phyloP scores from a whole-genome alignment of 1,140 invertebrate species.

The Aricia agestis region DNA sequence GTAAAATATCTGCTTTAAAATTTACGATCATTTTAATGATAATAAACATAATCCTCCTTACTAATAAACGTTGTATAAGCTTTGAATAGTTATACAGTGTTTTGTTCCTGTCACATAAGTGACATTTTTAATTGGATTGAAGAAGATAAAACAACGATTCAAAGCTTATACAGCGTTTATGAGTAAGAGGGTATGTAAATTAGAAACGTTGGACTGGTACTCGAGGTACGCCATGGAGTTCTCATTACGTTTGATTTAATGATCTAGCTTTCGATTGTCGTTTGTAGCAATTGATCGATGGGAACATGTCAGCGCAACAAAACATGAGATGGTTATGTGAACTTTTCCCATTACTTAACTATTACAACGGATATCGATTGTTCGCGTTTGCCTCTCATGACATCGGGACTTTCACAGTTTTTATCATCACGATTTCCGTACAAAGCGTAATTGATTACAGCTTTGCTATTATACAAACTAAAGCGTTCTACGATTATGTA shows the following conservation, averaged over 20 bases:
- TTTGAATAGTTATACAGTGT: too few relatives aligned
- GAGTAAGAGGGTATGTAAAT: too few relatives aligned
- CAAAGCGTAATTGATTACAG: conserved; percentile 12
- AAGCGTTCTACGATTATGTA: conserved; percentile 9
- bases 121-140: too few relatives aligned
- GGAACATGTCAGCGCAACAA: conserved; percentile 46
- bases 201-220: not conserved
- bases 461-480: conserved; percentile 6
- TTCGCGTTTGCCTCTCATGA: conserved; percentile 41
- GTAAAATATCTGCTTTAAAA: not conserved
- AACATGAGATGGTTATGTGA: conserved; percentile 48
- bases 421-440: conserved; percentile 34
- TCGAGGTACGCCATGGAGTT: not conserved
- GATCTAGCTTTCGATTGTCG: conserved; percentile 39
- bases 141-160: too few relatives aligned
- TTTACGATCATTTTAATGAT: not conserved
- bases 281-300: conserved; percentile 40
- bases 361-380: conserved; percentile 67
- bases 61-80: too few relatives aligned
- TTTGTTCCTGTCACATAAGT: too few relatives aligned
- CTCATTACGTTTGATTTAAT: not conserved
- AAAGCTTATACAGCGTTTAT: too few relatives aligned
- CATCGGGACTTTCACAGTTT: conserved; percentile 48
- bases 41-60: too few relatives aligned
- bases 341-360: conserved; percentile 60